These are phyloP conservation scores for Paralvinella palmiformis DNA, from an alignment of 1,140 invertebrate genomes.

Conservation along the genomic window DNA sequence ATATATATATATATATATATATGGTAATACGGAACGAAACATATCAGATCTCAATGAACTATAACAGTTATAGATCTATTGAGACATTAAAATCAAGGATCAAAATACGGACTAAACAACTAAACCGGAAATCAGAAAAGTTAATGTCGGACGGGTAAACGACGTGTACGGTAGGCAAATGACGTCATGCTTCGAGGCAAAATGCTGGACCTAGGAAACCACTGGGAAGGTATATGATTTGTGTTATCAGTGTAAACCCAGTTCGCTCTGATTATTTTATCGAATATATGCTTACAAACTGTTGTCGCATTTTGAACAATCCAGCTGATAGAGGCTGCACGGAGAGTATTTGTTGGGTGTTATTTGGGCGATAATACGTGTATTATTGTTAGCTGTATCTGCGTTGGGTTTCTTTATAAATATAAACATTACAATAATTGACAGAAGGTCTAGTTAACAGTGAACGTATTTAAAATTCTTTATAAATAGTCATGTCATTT, in stretches of 20 bases:
- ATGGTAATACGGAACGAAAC: no score
- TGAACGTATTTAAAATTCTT: neutral
- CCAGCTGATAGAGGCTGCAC: neutral
- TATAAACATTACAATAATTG: neutral
- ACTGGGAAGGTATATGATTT: slow-evolving; percentile 21
- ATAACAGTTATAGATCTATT: no score
- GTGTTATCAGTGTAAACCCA: neutral
- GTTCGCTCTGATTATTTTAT: neutral
- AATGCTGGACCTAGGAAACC: slow-evolving; percentile 22
- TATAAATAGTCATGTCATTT: neutral
- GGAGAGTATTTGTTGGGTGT: neutral
- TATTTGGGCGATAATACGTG: slow-evolving; percentile 8
- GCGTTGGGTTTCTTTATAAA: neutral
- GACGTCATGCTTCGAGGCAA: slow-evolving; percentile 19
- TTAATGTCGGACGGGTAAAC: no score
- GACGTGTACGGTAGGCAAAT: no score
- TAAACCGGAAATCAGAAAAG: no score
- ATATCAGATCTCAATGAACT: no score
- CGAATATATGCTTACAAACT: neutral
- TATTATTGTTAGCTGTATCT: neutral
- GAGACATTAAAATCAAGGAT: no score
- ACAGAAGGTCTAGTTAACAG: neutral
- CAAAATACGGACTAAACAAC: no score
- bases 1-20: no score
- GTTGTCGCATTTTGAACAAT: neutral